Evolutionary conservation across 2,797 vertebrate species (phyloP).

Genomic region (Pangasius larnaudii): DNA sequence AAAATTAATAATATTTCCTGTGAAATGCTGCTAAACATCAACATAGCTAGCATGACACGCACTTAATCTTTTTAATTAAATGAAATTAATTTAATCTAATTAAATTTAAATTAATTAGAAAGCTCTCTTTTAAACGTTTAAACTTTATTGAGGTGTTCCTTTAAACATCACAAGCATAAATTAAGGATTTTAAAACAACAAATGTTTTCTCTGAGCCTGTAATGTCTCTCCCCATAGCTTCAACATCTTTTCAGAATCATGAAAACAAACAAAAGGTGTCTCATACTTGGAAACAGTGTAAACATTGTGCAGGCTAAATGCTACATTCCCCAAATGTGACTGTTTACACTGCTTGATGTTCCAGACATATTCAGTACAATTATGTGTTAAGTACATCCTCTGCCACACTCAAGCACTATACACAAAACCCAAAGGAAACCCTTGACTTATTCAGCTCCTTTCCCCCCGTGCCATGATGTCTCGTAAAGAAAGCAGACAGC

Average conservation of each 20-base stretch:
- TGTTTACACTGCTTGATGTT: neutral
- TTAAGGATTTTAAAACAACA: neutral
- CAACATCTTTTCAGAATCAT: slow-evolving; percentile 19
- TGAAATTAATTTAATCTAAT: no score
- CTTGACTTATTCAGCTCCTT: slow-evolving; percentile 31
- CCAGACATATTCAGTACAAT: slow-evolving; percentile 39
- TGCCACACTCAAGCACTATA: slow-evolving; percentile 25
- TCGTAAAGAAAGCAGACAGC: slow-evolving; percentile 36
- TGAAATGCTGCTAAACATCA: neutral
- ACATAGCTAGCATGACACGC: neutral
- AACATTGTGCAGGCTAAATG: neutral
- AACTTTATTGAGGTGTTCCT: neutral
- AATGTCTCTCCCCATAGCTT: neutral
- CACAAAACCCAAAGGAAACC: slow-evolving; percentile 23
- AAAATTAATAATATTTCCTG: neutral
- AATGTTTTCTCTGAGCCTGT: neutral
- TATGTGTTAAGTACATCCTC: slow-evolving; percentile 41
- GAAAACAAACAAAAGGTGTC: slow-evolving; percentile 11
- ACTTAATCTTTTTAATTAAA: no score
- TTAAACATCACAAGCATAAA: neutral
- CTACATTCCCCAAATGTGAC: slow-evolving; percentile 13
- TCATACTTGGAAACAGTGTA: neutral
- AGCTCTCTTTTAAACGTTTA: neutral
- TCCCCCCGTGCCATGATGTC: slow-evolving; percentile 11
- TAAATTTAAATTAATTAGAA: no score